Percentiles rank a stretch among this genome's conserved stretches.
These are phyloP conservation scores for Heteromormyrus szaboi DNA, from an alignment of 2,797 vertebrate genomes.

Conservation along the genomic window DNA sequence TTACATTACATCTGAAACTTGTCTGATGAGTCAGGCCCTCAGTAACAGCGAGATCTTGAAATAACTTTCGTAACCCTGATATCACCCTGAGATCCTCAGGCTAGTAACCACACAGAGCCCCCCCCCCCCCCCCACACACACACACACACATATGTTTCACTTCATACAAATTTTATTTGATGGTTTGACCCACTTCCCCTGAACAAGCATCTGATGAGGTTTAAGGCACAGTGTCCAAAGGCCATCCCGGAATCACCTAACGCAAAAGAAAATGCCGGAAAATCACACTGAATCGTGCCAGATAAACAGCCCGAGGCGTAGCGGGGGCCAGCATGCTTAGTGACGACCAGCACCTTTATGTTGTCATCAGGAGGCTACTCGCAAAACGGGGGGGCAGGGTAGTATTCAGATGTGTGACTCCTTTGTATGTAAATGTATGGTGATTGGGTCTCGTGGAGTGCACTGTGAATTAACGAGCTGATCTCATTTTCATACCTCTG, in stretches of 20 bases:
- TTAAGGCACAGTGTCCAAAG: constrained; percentile 54
- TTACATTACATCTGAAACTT: not conserved
- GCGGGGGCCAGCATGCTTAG: constrained; percentile 46
- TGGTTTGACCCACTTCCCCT: constrained; percentile 48
- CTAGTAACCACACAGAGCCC: constrained; percentile 39
- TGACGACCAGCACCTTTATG: constrained; percentile 47
- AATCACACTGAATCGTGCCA: constrained; percentile 8
- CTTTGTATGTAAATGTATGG: constrained; percentile 50
- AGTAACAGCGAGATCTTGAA: not conserved
- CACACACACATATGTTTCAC: constrained; percentile 34
- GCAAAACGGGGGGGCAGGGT: not conserved
- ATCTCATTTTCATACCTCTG: constrained; percentile 33
- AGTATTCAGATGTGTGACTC: constrained; percentile 35
- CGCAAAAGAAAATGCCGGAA: constrained; percentile 30
- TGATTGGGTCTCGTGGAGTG: constrained; percentile 41
- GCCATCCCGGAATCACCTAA: constrained; percentile 41
- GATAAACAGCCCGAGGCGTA: constrained; percentile 32
- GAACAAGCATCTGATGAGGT: constrained; percentile 56
- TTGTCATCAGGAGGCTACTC: constrained; percentile 12
- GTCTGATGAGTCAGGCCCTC: not conserved
- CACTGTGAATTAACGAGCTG: constrained; percentile 26
- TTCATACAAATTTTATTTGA: constrained; percentile 48
- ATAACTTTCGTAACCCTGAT: not conserved
- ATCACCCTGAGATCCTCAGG: constrained; percentile 26
- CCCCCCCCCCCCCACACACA: not conserved